Base-by-base conservation (phyloP, 2,113 vertebrate genomes). In the Eubucco bourcierii region DNA sequence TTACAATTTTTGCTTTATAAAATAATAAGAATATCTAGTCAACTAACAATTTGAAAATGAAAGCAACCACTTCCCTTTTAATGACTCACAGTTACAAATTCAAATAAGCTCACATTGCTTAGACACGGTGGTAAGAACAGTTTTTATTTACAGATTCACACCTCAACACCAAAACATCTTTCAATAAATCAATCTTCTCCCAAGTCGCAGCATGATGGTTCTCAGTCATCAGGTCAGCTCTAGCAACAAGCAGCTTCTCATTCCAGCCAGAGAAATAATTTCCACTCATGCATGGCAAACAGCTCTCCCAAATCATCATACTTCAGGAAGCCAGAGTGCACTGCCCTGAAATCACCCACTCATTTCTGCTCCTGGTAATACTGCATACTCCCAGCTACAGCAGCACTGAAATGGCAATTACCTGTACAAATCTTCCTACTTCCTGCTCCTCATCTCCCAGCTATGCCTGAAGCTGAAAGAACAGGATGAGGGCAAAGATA, bases 141-240 rank as follows among this genome's bases (percentile, higher is more conserved):
- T 3, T 72, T 84, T 85, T 76, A 84, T 80, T 95, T 80, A 90
- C 56, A 93, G 37, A 86, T 29, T 12, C 47, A 75, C 29, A 76
- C 41, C 4, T 0, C 65, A 84, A 33, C 4, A 5, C 37, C 68
- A 58, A 90, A 90, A 47, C 53, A 70, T 31, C 50, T 33, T 58
- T 29, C 50, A 61, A 29, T 5, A 47, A 84, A 61, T 4, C 44
- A 58, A 1, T 15, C 29, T 41, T 14, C 72, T 34, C 15, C n/a
- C 23, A 53, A 24, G 46, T 59, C 85, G 64, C 55, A 77, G 37
- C 25, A 87, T n/a, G 47, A 52, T 29, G 19, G 11, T 41, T 61
- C 68, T 53, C n/a, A n/a, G 34, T 4, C 4, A 50, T 20, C 20
- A 2, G 4, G 18, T 14, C 70, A 68, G 77, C 52, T 65, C 70